Evolutionary conservation across 2,888 invertebrate species (phyloP).

Genomic region (Ametastegia equiseti): DNA sequence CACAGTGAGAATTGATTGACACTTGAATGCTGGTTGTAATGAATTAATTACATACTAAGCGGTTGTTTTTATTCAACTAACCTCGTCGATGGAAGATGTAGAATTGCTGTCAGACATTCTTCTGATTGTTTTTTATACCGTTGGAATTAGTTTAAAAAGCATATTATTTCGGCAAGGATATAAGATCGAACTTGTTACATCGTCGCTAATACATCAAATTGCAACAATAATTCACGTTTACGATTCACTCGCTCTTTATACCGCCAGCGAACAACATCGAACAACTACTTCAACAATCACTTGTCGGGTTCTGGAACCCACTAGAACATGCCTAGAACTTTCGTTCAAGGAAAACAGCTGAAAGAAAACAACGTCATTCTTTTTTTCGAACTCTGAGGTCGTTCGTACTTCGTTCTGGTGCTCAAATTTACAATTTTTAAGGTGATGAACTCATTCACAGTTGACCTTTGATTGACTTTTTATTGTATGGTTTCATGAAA

Average conservation of each 20-base stretch:
- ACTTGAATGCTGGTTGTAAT: not conserved
- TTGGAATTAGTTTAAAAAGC: not conserved
- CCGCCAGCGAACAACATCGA: not conserved
- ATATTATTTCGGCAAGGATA: not conserved
- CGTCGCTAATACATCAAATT: not conserved
- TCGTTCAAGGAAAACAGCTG: no score
- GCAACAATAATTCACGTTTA: not conserved
- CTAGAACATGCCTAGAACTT: not conserved
- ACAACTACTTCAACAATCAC: not conserved
- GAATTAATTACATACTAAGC: not conserved
- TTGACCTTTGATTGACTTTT: not conserved
- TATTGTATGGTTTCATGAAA: not conserved
- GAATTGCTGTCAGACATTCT: conserved; percentile 31
- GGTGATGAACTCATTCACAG: not conserved
- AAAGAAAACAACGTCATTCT: no score
- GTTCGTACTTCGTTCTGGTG: not conserved
- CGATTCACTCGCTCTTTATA: not conserved
- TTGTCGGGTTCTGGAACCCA: conserved; percentile 13
- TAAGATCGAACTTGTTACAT: not conserved
- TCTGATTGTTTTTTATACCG: conserved; percentile 9
- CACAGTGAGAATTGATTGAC: not conserved
- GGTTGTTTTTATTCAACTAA: conserved; percentile 26
- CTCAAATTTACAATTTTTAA: not conserved
- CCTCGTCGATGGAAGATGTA: conserved; percentile 16
- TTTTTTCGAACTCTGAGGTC: no score